These are phyloP conservation scores for Aplocera efformata DNA, from an alignment of 2,888 invertebrate species.

Conservation along the genomic window DNA sequence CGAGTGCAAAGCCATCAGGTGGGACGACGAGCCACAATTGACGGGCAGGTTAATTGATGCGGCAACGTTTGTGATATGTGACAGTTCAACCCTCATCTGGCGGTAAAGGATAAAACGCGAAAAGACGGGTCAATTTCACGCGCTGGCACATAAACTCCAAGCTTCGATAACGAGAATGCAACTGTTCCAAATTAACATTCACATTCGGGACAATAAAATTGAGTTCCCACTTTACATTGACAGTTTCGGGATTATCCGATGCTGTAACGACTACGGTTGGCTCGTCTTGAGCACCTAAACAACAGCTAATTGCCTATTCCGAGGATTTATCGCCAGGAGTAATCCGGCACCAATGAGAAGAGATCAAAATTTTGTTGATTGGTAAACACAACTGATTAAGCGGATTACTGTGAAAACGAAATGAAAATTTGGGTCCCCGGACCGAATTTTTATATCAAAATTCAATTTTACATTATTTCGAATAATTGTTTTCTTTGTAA, in stretches of 20 bases:
- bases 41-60: conserved; percentile 50
- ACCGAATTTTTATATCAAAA: too few species aligned
- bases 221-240: conserved; percentile 19
- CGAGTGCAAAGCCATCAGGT: conserved; percentile 51
- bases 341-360: conserved; percentile 2
- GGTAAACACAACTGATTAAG: conserved; percentile 3
- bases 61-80: conserved; percentile 37
- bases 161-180: conserved; percentile 1
- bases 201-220: conserved; percentile 30
- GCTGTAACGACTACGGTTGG: conserved; percentile 28
- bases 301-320: conserved; percentile 17
- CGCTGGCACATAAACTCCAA: neutral
- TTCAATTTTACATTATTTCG: too few species aligned
- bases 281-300: conserved; percentile 17
- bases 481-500: too few species aligned
- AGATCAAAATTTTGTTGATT: conserved; percentile 12
- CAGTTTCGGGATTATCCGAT: conserved; percentile 27
- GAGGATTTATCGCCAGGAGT: conserved; percentile 15
- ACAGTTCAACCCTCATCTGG: conserved; percentile 29
- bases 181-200: conserved; percentile 17
- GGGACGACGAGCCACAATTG: conserved; percentile 39
- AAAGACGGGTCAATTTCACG: conserved; percentile 6
- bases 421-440: too few species aligned
- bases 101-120: conserved; percentile 16
- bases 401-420: conserved; percentile 1